Conservation (phyloP, 1,140 invertebrate genomes). For the Brachionus calyciflorus region DNA sequence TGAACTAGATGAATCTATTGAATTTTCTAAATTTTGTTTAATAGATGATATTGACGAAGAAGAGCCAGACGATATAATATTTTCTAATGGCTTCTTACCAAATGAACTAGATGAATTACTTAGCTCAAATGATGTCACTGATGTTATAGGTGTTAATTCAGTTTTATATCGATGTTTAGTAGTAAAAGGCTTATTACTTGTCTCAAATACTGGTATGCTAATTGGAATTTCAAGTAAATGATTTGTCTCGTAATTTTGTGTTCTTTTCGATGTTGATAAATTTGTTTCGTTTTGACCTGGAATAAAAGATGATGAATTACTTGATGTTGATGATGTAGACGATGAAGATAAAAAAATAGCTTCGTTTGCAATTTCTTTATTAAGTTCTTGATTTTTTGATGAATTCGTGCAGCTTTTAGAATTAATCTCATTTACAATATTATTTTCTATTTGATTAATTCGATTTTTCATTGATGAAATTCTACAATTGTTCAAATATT, state of each 20-base stretch:
- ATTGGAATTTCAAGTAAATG: constrained; percentile 3
- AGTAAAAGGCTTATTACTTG: not conserved
- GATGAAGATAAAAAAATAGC: not conserved
- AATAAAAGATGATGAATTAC: not conserved
- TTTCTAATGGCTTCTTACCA: not conserved
- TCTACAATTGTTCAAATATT: no score
- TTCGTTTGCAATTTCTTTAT: not conserved
- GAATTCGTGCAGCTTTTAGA: no score
- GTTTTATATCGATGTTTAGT: not conserved
- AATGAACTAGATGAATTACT: not conserved
- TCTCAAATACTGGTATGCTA: not conserved
- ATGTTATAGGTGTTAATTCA: not conserved
- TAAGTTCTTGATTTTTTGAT: no score
- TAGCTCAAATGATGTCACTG: not conserved
- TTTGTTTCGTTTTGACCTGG: not conserved
- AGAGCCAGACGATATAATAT: not conserved
- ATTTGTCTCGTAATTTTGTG: not conserved
- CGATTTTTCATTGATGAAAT: no score
- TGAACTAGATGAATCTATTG: not conserved
- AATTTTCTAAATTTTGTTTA: not conserved
- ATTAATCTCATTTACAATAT: no score
- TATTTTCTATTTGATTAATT: no score
- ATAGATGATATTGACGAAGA: not conserved
- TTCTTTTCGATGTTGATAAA: not conserved
- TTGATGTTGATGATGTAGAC: not conserved